phyloP scores from a whole-genome alignment of 2,113 vertebrate species.

The Mobula hypostoma region DNA sequence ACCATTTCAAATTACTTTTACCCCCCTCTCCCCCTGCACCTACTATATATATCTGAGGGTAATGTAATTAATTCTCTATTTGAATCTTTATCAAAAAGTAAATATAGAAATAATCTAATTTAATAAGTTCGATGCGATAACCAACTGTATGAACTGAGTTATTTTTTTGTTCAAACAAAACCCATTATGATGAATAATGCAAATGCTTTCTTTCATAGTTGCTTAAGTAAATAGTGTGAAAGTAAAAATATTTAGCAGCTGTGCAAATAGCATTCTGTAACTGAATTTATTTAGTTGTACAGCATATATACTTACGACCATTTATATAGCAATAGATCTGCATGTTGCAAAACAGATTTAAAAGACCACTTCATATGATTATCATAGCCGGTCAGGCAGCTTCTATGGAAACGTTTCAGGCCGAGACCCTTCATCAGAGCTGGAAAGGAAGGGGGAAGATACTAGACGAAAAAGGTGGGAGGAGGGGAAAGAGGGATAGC shows the following conservation, averaged over 20 bases:
- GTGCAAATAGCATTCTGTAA: background rate
- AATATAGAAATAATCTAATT: background rate
- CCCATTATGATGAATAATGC: constrained; percentile 49
- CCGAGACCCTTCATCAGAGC: too few species aligned
- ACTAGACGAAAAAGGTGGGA: too few species aligned
- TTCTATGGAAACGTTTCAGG: too few species aligned
- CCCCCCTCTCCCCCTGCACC: background rate
- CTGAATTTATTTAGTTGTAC: background rate
- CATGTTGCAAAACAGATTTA: background rate
- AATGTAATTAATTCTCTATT: background rate
- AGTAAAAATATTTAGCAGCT: constrained; percentile 46
- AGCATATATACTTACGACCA: background rate
- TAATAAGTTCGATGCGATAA: background rate
- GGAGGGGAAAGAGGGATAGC: too few species aligned
- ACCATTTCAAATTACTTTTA: background rate
- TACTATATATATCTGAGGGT: background rate
- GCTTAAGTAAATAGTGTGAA: constrained; percentile 48
- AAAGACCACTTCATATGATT: background rate
- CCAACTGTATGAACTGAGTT: background rate
- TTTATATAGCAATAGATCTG: background rate
- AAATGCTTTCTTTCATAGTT: constrained; percentile 46
- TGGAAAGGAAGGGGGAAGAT: too few species aligned
- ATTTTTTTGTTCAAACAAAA: constrained; percentile 34
- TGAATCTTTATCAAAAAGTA: background rate
- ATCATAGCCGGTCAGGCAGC: too few species aligned